Base-by-base conservation (phyloP, 2,113 vertebrate genomes). In the Mormyrus iriodes region DNA sequence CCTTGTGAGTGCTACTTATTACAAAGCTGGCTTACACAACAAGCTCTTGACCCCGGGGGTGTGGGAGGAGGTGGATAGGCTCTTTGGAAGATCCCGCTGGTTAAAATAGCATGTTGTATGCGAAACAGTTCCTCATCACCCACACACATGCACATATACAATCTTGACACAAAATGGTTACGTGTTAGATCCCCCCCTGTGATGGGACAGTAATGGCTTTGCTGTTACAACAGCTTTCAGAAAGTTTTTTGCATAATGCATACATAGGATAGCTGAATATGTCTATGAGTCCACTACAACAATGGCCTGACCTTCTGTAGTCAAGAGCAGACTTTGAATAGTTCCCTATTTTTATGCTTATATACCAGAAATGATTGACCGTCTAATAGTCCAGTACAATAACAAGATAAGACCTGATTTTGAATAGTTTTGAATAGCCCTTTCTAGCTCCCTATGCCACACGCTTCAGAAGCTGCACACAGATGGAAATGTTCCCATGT, bases 401-500 rank as follows among this genome's bases (percentile, higher is more conserved):
- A 46, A 84, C 44, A 48, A 48, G 82, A 84, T 21, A 21, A 86
- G 85, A 35, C 27, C 46, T 31, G 27, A 39, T 21, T 86, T 53
- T 52, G 85, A 53, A 55, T 7, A 55, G 48, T 15, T 55, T 44
- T n/a, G n/a, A n/a, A 73, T 44, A 90, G 89, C 91, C 88, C 86
- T 91, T 90, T 89, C 90, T 73, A 90, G 90, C 88, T 79, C 91
- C 88, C 89, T 89, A 93, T 15, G 90, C 92, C 88, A 83, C 90
- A 91, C 90, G 91, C 90, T 91, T 58, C n/a, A 65, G 89, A 89
- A 92, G 89, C 79, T 61, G 48, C 90, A 87, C 91, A 93, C 93
- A 91, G 12, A 93, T 92, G 86, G 90, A 90, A 89, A 3, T 35
- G 88, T 88, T 92, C 89, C 90, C 90, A 52, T n/a, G 65, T 88